phyloP scores from a whole-genome alignment of 2,888 invertebrate species.

The Mystacides longicornis region DNA sequence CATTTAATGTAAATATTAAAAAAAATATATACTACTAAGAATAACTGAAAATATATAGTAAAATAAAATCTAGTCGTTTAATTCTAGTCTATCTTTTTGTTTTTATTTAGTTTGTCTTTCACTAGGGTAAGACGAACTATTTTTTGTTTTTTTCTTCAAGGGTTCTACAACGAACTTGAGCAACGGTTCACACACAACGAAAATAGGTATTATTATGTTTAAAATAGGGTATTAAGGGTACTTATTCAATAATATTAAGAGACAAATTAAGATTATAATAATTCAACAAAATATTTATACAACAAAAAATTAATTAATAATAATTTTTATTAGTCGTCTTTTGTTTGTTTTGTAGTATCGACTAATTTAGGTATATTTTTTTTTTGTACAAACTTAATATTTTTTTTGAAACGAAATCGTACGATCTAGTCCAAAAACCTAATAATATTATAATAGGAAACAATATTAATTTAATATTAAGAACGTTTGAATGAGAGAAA shows the following conservation, averaged over 20 bases:
- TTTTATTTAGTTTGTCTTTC: slow-evolving; percentile 22
- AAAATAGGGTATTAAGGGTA: slow-evolving; percentile 23
- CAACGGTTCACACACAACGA: slow-evolving; percentile 54
- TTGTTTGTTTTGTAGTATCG: too few relatives aligned
- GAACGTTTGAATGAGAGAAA: slow-evolving; percentile 30
- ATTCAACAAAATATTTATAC: slow-evolving; percentile 11
- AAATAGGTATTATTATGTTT: slow-evolving; percentile 28
- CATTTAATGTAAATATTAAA: neutral
- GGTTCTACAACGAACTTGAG: slow-evolving; percentile 39
- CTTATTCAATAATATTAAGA: slow-evolving; percentile 8
- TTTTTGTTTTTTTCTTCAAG: slow-evolving; percentile 24
- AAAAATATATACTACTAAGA: neutral
- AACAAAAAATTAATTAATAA: too few relatives aligned
- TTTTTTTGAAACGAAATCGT: too few relatives aligned
- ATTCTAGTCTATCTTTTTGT: slow-evolving; percentile 14
- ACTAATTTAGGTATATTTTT: too few relatives aligned
- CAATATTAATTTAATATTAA: neutral
- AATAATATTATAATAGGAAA: neutral
- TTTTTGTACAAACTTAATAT: too few relatives aligned
- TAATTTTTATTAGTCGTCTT: too few relatives aligned
- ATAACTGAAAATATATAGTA: slow-evolving; percentile 14
- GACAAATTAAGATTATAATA: slow-evolving; percentile 9
- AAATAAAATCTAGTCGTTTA: slow-evolving; percentile 17
- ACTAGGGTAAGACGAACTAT: slow-evolving; percentile 21
- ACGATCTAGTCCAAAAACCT: neutral